These are phyloP conservation scores for Acrocephalus scirpaceus DNA, from an alignment of 2,797 vertebrate genomes.

Conservation along the genomic window DNA sequence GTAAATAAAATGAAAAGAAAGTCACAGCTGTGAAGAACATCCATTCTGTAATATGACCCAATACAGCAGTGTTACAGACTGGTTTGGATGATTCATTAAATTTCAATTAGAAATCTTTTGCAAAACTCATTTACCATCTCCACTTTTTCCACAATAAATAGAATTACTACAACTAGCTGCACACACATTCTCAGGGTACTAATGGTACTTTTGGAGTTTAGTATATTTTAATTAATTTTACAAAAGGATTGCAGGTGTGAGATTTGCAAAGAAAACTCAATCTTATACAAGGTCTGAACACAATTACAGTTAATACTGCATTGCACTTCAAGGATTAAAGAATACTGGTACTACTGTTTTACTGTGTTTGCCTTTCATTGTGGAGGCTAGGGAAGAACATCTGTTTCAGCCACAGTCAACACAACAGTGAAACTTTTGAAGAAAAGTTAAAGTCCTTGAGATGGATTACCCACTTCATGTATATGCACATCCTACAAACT, in stretches of 20 bases:
- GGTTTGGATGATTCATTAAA: constrained; percentile 29
- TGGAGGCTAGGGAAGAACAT: background rate
- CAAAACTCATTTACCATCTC: background rate
- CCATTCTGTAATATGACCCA: constrained; percentile 51
- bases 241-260: background rate
- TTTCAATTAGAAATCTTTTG: constrained; percentile 31
- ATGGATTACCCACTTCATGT: background rate
- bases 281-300: background rate
- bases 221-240: background rate
- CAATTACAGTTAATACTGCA: background rate
- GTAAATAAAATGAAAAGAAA: constrained; percentile 52
- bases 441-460: background rate
- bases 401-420: background rate
- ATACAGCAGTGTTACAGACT: background rate
- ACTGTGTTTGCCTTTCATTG: background rate
- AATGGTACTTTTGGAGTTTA: background rate
- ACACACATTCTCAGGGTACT: background rate
- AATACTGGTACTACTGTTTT: background rate
- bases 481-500: background rate
- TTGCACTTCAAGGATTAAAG: background rate
- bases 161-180: background rate
- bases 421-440: background rate
- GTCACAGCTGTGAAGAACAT: constrained; percentile 48
- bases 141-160: background rate
- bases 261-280: background rate